A percentile compares a stretch with the other conserved stretches of the same genome.
Conservation (phyloP, 2,797 vertebrate species). For the Poeciliopsis infans region DNA sequence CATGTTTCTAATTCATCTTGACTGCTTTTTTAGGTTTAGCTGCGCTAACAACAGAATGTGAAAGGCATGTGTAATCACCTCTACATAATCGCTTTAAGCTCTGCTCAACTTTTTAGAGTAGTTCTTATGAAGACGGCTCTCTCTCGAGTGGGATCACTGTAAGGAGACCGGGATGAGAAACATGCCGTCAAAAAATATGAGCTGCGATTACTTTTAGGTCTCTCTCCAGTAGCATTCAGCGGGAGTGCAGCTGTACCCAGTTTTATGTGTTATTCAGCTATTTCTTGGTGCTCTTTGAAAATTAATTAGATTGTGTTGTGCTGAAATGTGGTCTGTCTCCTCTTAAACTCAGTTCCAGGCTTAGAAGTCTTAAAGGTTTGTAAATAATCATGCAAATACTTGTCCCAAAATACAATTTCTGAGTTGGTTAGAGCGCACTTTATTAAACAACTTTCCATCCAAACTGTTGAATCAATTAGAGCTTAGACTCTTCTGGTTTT, state of each 20-base stretch:
- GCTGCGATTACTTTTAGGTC: slow-evolving; percentile 46
- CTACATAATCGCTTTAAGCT: slow-evolving; percentile 57
- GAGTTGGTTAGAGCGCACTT: background rate
- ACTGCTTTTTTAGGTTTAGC: slow-evolving; percentile 28
- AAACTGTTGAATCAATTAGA: background rate
- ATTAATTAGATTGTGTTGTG: slow-evolving; percentile 17
- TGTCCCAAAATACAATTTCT: slow-evolving; percentile 4
- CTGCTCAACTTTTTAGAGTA: slow-evolving; percentile 41
- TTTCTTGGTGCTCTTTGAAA: slow-evolving; percentile 28
- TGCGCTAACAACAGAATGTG: slow-evolving; percentile 34
- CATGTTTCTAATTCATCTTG: slow-evolving; percentile 12
- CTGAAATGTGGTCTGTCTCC: slow-evolving; percentile 33
- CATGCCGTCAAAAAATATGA: slow-evolving; percentile 40
- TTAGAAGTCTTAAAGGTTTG: slow-evolving; percentile 13
- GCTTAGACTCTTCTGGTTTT: background rate
- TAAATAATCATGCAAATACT: slow-evolving; percentile 18
- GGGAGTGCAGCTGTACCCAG: slow-evolving; percentile 38
- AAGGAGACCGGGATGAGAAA: slow-evolving; percentile 48
- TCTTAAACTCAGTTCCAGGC: background rate
- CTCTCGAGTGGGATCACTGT: slow-evolving; percentile 46
- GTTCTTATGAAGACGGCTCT: slow-evolving; percentile 51
- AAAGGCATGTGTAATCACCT: slow-evolving; percentile 60
- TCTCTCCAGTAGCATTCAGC: slow-evolving; percentile 40
- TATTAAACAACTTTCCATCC: background rate
- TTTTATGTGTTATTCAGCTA: slow-evolving; percentile 31